Evolutionary conservation across 2,888 invertebrate species (phyloP), one percentile per base, ranked within the genome.

Genomic region (Catocala fraxini): DNA sequence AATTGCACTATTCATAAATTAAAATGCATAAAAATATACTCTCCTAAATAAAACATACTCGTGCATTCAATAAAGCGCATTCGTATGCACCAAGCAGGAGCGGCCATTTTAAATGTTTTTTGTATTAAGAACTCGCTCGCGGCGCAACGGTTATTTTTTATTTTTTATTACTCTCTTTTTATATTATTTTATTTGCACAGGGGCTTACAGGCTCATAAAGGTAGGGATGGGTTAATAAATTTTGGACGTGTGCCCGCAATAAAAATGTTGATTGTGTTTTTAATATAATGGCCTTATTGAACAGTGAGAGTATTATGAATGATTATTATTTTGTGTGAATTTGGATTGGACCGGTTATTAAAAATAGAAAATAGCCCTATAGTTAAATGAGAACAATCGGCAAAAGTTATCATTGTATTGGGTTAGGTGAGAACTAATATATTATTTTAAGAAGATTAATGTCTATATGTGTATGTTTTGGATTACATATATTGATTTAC

Each of bases 141-240:
- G 81, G 86, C 86, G 70, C 75, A 84, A 85, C 86, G 87, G 83
- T 76, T 79, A 79, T 73, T 79, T 70, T 74, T 71, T 69, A 33
- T 10, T 79, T 79, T 79, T 81, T 77, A 46, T 59, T 48, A 49
- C 34, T 78, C 76, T 73, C 80, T 77, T 85, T 81, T 83, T 75
- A 80, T 80, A 85, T 83, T 85, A 82, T 86, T 85, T 84, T 84
- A 84, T 87, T 87, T 82, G 81, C 79, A 69, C 60, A 59, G 68
- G 79, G 87, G 87, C 84, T 89, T 88, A 88, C 80, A 81, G 80
- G 68, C 82, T 79, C 80, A 85, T 89, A 83, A 88, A 89, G 87
- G 88, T 87, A 76, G 76, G 84, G 79, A 81, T 75, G 81, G 79
- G 75, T 80, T 80, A 77, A 82, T 84, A 83, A 80, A 80, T 82